phyloP scores from a whole-genome alignment of 2,113 vertebrate genomes.

The Ursus arctos region DNA sequence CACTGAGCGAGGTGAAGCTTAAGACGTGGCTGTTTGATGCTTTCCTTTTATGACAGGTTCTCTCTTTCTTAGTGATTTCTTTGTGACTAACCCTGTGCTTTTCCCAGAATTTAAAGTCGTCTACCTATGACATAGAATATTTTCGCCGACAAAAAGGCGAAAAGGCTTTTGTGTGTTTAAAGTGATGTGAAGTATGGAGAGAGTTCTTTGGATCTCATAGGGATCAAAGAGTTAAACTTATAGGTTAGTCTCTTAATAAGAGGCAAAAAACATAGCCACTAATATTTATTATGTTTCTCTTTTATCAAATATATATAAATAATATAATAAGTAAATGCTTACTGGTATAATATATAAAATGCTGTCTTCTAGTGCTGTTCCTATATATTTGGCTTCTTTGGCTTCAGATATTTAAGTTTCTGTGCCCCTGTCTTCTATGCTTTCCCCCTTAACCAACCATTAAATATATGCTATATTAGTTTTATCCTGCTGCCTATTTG shows the following conservation, averaged over 20 bases:
- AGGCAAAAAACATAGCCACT: not conserved
- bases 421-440: not conserved
- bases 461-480: not conserved
- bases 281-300: not conserved
- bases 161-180: slow-evolving; percentile 27
- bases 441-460: not conserved
- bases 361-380: not conserved
- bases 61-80: not conserved
- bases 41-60: slow-evolving; percentile 14
- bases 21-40: not conserved
- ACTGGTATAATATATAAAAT: not conserved
- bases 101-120: slow-evolving; percentile 42
- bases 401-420: not conserved
- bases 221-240: slow-evolving; percentile 27
- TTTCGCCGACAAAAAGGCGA: not conserved
- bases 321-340: slow-evolving; percentile 34
- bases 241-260: not conserved
- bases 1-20: slow-evolving; percentile 1
- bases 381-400: not conserved
- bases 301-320: not conserved
- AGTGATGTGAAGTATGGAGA: not conserved
- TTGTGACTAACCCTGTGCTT: not conserved
- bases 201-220: not conserved
- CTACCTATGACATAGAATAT: not conserved
- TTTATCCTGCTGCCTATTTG: not conserved